Percentiles rank a stretch among this genome's conserved stretches.
Evolutionary conservation across 2,113 vertebrate species (phyloP).

Genomic region (Podiceps cristatus): DNA sequence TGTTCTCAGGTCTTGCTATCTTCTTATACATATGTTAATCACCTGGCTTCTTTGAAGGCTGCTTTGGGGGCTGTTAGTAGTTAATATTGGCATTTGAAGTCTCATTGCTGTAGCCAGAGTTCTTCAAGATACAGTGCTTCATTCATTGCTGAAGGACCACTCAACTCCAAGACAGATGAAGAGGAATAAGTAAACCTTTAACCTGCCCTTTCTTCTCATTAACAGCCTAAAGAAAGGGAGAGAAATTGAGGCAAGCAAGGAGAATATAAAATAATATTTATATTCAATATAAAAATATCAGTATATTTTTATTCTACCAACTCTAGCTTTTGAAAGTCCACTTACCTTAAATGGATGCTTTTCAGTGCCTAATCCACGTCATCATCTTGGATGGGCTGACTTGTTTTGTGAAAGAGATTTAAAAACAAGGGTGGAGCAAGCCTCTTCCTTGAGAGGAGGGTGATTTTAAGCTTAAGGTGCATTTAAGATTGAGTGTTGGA

Average conservation of each 20-base stretch:
- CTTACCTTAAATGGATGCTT: neutral
- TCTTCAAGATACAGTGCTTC: neutral
- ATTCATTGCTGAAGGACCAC: neutral
- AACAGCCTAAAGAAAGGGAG: neutral
- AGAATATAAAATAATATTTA: neutral
- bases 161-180: neutral
- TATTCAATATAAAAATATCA: neutral
- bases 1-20: neutral
- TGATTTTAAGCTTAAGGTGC: neutral
- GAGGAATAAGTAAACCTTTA: neutral
- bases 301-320: neutral
- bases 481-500: neutral
- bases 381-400: neutral
- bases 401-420: neutral
- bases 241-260: neutral
- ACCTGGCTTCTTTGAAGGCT: neutral
- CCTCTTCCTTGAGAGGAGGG: neutral
- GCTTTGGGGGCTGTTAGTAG: neutral
- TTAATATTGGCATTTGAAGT: neutral
- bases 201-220: neutral
- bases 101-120: neutral
- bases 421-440: neutral
- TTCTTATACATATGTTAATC: neutral
- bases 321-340: neutral
- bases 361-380: neutral